Conservation (phyloP, 2,888 invertebrate genomes). For the Antitype chi region DNA sequence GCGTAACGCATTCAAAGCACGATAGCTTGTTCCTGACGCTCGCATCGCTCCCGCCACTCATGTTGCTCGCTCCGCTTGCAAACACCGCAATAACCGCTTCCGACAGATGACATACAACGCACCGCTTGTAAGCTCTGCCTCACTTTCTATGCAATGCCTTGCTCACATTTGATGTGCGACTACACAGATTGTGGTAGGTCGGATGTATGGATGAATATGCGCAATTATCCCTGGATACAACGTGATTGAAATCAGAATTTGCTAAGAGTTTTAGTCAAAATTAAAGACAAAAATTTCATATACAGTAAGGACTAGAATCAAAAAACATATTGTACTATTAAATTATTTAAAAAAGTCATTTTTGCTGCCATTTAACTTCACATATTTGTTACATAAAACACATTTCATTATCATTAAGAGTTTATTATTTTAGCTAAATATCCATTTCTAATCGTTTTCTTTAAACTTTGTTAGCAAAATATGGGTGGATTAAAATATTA, state of each 20-base stretch:
- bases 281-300: background rate
- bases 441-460: no score
- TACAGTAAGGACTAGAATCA: no score
- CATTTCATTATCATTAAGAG: no score
- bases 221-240: background rate
- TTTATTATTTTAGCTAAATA: no score
- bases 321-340: background rate
- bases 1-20: slow-evolving; percentile 41
- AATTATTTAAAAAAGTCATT: no score
- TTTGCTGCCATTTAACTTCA: no score
- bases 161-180: slow-evolving; percentile 32
- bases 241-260: background rate
- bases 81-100: slow-evolving; percentile 50
- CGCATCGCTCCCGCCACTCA: slow-evolving; percentile 20
- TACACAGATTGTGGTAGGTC: background rate
- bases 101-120: slow-evolving; percentile 50
- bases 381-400: no score
- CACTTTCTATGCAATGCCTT: slow-evolving; percentile 24
- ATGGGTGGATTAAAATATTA: no score
- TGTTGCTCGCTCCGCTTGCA: slow-evolving; percentile 34
- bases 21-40: slow-evolving; percentile 45
- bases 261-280: background rate
- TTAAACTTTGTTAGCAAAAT: no score
- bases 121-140: slow-evolving; percentile 11
- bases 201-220: background rate